These are phyloP conservation scores for Genyomyrus donnyi DNA, from an alignment of 2,113 vertebrate species.

Conservation along the genomic window DNA sequence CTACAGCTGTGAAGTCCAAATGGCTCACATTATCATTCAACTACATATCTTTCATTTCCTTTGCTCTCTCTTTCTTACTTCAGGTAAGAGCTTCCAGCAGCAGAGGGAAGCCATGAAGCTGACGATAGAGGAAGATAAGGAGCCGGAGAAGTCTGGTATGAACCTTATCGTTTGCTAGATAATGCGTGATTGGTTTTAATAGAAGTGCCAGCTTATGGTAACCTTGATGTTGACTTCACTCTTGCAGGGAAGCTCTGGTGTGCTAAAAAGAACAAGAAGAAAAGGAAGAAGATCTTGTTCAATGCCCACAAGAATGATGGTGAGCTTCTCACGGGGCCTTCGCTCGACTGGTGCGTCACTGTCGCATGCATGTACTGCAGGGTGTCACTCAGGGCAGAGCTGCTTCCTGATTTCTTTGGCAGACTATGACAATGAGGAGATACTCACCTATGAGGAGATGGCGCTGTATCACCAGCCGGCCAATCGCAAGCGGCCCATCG, in stretches of 20 bases:
- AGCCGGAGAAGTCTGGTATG: constrained; percentile 93
- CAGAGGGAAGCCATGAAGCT: constrained; percentile 99
- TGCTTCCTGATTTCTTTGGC: neutral
- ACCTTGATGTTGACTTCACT: neutral
- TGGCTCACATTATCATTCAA: neutral
- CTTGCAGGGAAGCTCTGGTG: constrained; percentile 91
- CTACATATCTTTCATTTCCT: neutral
- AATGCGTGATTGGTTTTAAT: neutral
- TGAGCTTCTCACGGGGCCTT: constrained; percentile 34
- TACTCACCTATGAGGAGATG: constrained; percentile 97
- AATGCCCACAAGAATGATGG: constrained; percentile 91
- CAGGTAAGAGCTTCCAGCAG: constrained; percentile 89
- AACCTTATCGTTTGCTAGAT: neutral
- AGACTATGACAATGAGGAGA: constrained; percentile 93
- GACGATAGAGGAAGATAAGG: constrained; percentile 97
- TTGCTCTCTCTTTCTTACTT: constrained; percentile 34
- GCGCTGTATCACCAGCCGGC: constrained; percentile 96
- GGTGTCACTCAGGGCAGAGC: neutral
- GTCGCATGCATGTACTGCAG: too few species aligned
- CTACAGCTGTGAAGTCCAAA: neutral
- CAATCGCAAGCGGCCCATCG: constrained; percentile 89
- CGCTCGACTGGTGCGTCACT: too few species aligned
- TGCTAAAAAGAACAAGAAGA: constrained; percentile 98
- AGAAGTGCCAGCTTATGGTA: neutral
- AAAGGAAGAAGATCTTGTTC: constrained; percentile 89